phyloP scores from a whole-genome alignment of 2,113 vertebrate species.

The Planiliza haematocheilus region DNA sequence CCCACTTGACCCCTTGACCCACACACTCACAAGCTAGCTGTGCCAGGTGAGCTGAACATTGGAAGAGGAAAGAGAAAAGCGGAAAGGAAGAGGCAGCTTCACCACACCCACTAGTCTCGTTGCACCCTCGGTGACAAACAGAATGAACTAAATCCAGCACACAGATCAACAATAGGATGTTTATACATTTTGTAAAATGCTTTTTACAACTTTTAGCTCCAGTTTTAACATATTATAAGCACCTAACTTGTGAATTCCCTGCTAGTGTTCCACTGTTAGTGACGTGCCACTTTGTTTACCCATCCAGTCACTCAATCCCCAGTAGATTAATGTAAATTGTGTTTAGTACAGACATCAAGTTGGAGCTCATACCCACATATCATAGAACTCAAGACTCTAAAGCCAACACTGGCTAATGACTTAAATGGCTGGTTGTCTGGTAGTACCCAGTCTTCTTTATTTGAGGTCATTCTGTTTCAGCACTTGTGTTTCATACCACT shows the following conservation, averaged over 20 bases:
- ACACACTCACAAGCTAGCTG: neutral
- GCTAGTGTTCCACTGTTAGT: neutral
- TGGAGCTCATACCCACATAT: neutral
- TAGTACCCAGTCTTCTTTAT: neutral
- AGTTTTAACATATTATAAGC: slow-evolving; percentile 17
- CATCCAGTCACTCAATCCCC: slow-evolving; percentile 37
- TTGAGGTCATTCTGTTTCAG: slow-evolving; percentile 1
- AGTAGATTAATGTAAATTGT: neutral
- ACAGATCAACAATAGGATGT: neutral
- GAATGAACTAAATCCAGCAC: neutral
- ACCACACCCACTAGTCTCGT: neutral
- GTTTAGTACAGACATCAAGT: neutral
- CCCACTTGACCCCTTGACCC: slow-evolving; percentile 1
- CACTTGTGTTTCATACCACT: slow-evolving; percentile 13
- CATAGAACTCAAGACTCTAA: too few relatives aligned
- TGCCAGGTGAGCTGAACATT: neutral
- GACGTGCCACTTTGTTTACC: slow-evolving; percentile 17
- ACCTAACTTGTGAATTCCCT: neutral
- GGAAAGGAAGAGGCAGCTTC: slow-evolving; percentile 42
- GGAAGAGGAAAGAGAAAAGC: neutral
- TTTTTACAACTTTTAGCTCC: slow-evolving; percentile 8
- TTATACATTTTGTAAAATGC: neutral
- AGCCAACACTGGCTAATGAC: neutral
- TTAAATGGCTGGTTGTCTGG: neutral
- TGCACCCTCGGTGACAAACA: neutral